phyloP scores from a whole-genome alignment of 2,888 invertebrate species.

The Cantharis rustica region DNA sequence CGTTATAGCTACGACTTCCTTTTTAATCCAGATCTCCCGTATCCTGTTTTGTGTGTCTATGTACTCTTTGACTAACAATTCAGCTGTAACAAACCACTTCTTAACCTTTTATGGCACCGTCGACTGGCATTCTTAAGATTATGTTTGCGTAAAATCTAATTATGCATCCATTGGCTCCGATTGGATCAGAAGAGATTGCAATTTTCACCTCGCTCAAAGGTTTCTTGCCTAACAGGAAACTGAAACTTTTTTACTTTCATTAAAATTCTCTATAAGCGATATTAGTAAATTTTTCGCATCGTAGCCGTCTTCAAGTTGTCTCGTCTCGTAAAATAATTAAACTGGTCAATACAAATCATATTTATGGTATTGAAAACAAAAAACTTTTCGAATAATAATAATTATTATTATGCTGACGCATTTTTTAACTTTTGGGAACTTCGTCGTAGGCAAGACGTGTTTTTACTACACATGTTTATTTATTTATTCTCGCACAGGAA shows the following conservation, averaged over 20 bases:
- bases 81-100: conserved; percentile 14
- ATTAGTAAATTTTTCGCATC: neutral
- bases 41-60: conserved; percentile 43
- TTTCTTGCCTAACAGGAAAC: neutral
- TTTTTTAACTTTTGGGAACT: neutral
- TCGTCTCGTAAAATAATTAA: neutral
- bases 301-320: neutral
- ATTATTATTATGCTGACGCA: neutral
- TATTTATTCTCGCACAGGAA: neutral
- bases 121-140: neutral
- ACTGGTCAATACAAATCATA: neutral
- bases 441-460: neutral
- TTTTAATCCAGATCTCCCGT: conserved; percentile 53
- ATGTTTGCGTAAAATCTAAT: conserved; percentile 15
- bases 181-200: neutral
- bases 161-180: neutral
- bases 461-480: neutral
- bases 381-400: neutral
- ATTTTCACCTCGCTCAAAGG: neutral
- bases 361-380: neutral
- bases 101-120: neutral
- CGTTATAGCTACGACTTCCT: conserved; percentile 47
- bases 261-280: neutral
- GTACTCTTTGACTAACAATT: conserved; percentile 9
- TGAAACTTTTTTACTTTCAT: neutral